Conservation (phyloP, 2,797 vertebrate genomes). For the Liasis olivaceus region DNA sequence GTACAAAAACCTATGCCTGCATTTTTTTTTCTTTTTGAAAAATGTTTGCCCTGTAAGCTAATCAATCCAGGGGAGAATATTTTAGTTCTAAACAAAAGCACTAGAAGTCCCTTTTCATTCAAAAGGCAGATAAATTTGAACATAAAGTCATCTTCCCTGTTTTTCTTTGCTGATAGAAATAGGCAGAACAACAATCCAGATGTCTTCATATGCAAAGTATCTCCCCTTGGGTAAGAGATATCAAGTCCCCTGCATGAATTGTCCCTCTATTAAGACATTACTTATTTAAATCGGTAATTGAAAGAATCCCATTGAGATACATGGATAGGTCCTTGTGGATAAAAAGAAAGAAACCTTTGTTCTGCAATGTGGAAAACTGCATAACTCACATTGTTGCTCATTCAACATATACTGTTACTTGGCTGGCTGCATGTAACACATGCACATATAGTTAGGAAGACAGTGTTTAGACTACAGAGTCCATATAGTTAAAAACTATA, state of each 20-base stretch:
- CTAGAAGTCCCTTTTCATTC: not conserved
- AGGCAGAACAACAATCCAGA: conserved; percentile 45
- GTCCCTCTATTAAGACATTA: conserved; percentile 33
- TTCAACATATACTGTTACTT: not conserved
- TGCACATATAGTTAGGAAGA: not conserved
- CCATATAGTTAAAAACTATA: not conserved
- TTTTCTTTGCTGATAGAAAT: conserved; percentile 14
- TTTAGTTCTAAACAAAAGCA: not conserved
- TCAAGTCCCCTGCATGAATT: conserved; percentile 27
- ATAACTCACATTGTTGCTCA: not conserved
- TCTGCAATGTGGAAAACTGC: not conserved
- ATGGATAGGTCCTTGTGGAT: conserved; percentile 8
- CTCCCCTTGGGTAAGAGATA: conserved; percentile 17
- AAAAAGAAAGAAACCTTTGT: conserved; percentile 27
- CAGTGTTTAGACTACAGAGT: not conserved
- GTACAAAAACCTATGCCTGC: no score
- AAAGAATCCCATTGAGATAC: conserved; percentile 41
- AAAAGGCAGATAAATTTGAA: not conserved
- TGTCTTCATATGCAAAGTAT: not conserved
- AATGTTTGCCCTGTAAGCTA: not conserved
- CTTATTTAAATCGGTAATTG: conserved; percentile 54
- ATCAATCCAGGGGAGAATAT: not conserved
- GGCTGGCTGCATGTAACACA: not conserved
- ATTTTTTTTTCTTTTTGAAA: no score
- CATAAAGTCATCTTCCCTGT: not conserved